phyloP scores from a whole-genome alignment of 2,888 invertebrate genomes.

The Hymenopus coronatus region DNA sequence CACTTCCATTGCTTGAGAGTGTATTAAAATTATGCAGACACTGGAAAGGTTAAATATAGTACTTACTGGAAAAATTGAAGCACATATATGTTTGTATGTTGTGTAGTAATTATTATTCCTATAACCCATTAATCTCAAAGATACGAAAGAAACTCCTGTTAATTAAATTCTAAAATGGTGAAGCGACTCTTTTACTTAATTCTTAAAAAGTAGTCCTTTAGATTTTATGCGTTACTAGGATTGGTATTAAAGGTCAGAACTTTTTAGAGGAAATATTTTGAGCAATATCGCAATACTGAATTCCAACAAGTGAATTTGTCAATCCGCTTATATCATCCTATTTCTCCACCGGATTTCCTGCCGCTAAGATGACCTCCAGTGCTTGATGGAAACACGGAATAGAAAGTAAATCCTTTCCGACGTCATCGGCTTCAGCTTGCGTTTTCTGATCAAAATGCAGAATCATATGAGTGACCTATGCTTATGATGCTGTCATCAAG shows the following conservation, averaged over 20 bases:
- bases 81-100: no score
- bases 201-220: no score
- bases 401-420: neutral
- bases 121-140: no score
- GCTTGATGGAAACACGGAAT: neutral
- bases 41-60: no score
- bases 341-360: neutral
- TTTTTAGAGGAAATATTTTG: neutral
- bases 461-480: neutral
- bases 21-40: no score
- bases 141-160: no score
- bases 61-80: no score
- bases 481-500: neutral
- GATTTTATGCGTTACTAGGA: no score
- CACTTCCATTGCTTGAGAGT: no score
- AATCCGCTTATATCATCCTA: neutral
- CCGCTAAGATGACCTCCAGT: neutral
- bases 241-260: neutral
- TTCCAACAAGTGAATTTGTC: neutral
- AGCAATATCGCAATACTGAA: neutral
- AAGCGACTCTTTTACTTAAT: no score
- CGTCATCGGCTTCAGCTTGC: neutral
- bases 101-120: no score
- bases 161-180: no score
- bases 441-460: neutral